Evolutionary conservation across 1,140 invertebrate species (phyloP).

Genomic region (Anastatus disparis): DNA sequence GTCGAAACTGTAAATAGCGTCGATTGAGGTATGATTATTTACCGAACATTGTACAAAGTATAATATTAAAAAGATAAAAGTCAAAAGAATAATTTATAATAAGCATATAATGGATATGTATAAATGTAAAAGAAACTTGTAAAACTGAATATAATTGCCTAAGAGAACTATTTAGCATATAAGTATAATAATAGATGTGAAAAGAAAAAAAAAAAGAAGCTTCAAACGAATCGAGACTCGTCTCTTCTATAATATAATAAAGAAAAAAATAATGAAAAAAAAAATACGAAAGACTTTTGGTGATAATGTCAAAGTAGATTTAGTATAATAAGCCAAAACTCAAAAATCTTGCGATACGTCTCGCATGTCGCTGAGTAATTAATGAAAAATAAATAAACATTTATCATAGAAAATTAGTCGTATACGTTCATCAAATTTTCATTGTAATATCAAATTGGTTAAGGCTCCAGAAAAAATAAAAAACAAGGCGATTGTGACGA

Average conservation of each 20-base stretch:
- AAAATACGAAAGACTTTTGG: constrained; percentile 39
- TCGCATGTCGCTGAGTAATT: not conserved
- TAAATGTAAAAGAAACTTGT: not conserved
- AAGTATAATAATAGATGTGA: too few relatives aligned
- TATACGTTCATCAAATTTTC: constrained; percentile 10
- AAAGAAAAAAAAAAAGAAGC: not conserved
- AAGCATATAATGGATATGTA: too few relatives aligned
- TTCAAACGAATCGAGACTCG: not conserved
- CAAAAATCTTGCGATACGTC: not conserved
- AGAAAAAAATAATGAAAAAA: not conserved
- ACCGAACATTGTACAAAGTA: constrained; percentile 27
- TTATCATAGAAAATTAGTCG: not conserved
- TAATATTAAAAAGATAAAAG: too few relatives aligned
- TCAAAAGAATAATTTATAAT: too few relatives aligned
- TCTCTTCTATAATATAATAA: constrained; percentile 9
- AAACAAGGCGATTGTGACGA: not conserved
- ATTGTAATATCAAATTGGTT: not conserved
- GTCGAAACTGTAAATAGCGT: constrained; percentile 22
- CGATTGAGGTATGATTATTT: not conserved
- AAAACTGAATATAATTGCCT: constrained; percentile 25
- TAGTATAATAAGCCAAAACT: constrained; percentile 10
- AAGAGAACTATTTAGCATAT: not conserved
- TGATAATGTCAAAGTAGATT: constrained; percentile 36
- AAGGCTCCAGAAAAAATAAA: not conserved
- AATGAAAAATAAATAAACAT: not conserved